Conservation (phyloP, 2,113 vertebrate genomes). For the Aegotheles bennettii region DNA sequence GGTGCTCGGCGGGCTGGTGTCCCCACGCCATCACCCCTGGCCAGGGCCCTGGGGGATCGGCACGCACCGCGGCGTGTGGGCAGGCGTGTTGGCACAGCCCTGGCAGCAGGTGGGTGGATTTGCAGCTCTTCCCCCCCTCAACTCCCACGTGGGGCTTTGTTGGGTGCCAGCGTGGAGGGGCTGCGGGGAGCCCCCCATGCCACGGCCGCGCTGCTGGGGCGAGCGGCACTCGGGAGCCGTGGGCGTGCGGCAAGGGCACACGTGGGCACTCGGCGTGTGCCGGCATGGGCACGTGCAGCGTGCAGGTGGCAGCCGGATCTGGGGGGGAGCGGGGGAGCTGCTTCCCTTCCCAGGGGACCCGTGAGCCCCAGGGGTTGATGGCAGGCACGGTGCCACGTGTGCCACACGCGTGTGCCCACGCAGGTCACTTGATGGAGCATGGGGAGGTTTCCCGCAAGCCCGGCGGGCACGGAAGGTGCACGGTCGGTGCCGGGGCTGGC, state of each 20-base stretch:
- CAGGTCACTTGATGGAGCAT: slow-evolving; percentile 19
- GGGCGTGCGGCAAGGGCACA: neutral
- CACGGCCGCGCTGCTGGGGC: neutral
- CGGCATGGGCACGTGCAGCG: neutral
- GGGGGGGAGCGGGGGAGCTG: neutral
- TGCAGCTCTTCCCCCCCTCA: neutral
- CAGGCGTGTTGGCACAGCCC: neutral
- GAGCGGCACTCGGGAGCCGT: neutral
- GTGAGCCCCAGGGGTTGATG: fast-evolving
- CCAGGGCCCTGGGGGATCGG: neutral
- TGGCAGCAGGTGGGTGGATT: neutral
- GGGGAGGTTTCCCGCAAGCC: neutral
- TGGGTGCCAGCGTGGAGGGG: neutral
- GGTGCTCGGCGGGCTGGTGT: neutral
- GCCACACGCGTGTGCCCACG: neutral
- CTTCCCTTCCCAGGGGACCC: neutral
- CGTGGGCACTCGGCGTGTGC: neutral
- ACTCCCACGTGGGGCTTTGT: neutral
- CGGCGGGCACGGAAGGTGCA: neutral
- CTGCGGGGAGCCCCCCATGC: neutral
- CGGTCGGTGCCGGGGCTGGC: neutral
- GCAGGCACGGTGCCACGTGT: neutral
- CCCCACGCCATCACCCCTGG: neutral
- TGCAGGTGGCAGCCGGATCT: slow-evolving; percentile 4
- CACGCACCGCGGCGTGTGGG: neutral